Conservation (phyloP, 2,113 vertebrate species). For the Microcebus ravelobensis region DNA sequence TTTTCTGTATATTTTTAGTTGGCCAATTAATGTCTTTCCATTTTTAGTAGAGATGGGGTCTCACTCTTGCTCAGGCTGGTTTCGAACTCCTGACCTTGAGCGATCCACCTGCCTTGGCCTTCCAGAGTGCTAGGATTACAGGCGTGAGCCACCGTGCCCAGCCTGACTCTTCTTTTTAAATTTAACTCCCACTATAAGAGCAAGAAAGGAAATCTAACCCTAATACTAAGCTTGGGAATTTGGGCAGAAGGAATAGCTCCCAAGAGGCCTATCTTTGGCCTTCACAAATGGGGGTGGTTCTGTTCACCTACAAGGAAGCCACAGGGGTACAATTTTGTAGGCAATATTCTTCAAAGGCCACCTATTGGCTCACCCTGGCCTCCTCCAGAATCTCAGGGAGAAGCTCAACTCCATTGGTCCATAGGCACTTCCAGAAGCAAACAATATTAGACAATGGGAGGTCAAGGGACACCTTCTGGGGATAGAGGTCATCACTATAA, state of each 20-base stretch:
- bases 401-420: neutral
- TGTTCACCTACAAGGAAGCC: neutral
- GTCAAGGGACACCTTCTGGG: neutral
- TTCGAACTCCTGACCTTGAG: too few relatives aligned
- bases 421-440: neutral
- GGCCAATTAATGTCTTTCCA: too few relatives aligned
- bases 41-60: too few relatives aligned
- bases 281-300: neutral
- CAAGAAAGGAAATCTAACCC: neutral
- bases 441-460: neutral
- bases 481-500: neutral
- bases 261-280: neutral
- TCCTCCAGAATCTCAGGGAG: neutral
- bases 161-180: conserved; percentile 7
- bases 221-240: neutral
- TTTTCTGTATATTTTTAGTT: too few relatives aligned
- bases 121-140: neutral
- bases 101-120: too few relatives aligned
- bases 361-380: neutral
- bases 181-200: neutral
- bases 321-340: neutral
- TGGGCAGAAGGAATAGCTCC: neutral
- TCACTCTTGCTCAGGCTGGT: too few relatives aligned
- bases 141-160: neutral
- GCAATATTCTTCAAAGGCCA: neutral